Base-by-base conservation (phyloP, 2,797 vertebrate species). In the Brotula barbata region DNA sequence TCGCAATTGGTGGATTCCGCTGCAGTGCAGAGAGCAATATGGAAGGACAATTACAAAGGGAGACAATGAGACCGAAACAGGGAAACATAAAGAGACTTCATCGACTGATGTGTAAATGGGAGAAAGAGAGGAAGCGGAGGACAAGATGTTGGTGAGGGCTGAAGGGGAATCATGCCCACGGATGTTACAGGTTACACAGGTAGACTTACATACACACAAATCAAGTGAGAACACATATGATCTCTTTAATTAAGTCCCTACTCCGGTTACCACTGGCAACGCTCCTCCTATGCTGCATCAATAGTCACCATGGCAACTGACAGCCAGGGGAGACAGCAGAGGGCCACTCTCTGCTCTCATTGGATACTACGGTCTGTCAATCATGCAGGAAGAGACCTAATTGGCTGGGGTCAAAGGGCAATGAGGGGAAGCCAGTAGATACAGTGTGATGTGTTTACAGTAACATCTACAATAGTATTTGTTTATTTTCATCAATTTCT, bases 251-350 rank as follows among this genome's bases (percentile, higher is more conserved):
- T 79, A 87, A 88, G 85, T 75, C 71, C 61, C 59, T 56, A 74
- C 80, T 84, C 71, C 70, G 11, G 87, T 90, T 89, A 66, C 90
- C 89, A 83, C 67, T 84, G 78, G 90, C 88, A 91, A 92, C 90
- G 25, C 76, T 82, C 73, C 84, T 75, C 89, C 83, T 74, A 57
- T 68, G 70, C 84, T 8, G 68, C 85, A 91, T 87, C 71, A 73
- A 81, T 64, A 82, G 88, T 92, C 72, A n/a, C 86, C 89, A 87
- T 89, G 60, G 90, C 82, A 91, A 92, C 91, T 85, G 84, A 80
- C 68, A 82, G 81, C 63, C 67, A 36, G 72, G 68, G 65, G 69
- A 80, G 68, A 70, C 28, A 43, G 64, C 68, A 8, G 63, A 46
- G 47, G 43, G 22, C 31, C 57, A 5, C 43, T 51, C 58, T 73